Conservation (phyloP, 2,797 vertebrate genomes). For the Urocyon cinereoargenteus region DNA sequence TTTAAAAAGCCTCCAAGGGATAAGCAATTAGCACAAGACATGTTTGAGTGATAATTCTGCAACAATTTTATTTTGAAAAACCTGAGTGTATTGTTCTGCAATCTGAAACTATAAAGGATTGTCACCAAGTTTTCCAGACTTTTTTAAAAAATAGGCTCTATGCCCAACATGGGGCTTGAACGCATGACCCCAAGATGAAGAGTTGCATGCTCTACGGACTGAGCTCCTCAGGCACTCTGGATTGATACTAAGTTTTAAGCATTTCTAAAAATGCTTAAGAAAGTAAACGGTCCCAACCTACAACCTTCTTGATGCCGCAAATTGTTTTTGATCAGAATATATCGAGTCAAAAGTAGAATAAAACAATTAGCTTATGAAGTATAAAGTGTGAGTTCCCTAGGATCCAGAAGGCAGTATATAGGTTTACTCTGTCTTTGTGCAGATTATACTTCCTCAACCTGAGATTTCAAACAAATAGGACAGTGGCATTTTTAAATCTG, state of each 20-base stretch:
- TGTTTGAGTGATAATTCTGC: constrained; percentile 56
- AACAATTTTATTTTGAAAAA: constrained; percentile 42
- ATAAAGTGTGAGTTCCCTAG: background rate
- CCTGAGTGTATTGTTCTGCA: constrained; percentile 11
- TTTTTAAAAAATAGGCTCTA: background rate
- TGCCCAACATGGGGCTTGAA: background rate
- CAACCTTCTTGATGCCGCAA: background rate
- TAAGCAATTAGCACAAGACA: constrained; percentile 61
- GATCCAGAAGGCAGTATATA: background rate
- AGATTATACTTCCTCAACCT: background rate
- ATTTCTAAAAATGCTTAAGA: background rate
- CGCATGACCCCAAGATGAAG: background rate
- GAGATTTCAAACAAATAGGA: constrained; percentile 29
- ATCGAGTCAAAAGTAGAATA: constrained; percentile 36
- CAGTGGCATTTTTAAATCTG: constrained; percentile 41
- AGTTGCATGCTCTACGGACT: background rate
- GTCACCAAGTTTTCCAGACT: background rate
- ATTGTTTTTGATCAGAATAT: constrained; percentile 10
- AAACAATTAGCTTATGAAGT: background rate
- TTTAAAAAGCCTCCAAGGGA: constrained; percentile 59
- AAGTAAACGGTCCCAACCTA: background rate
- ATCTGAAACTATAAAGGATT: constrained; percentile 32
- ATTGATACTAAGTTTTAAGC: background rate
- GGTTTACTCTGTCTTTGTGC: background rate
- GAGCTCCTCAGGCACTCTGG: background rate